Base-by-base conservation (phyloP, 1,140 invertebrate genomes). In the Battus philenor region DNA sequence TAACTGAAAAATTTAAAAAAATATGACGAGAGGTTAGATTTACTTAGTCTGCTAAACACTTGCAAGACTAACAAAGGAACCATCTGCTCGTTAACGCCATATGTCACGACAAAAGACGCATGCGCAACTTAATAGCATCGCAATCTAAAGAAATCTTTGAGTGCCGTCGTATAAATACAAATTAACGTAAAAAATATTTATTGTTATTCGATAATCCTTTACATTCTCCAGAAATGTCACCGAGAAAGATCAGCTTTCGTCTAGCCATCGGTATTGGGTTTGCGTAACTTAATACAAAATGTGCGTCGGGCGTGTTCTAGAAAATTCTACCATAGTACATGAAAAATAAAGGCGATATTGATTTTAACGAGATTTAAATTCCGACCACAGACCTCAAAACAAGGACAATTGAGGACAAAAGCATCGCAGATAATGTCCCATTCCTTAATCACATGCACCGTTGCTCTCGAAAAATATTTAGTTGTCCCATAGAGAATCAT, bases 121-220 rank as follows among this genome's bases (percentile, higher is more conserved):
- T 72, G 75, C 77, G 77, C 81, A 85, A 85, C 82, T 79, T 85
- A 85, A 85, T 82, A 85, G 76, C 73, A 66, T 79, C 78, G 66
- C 73, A 77, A 69, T 71, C 59, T 73, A 61, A 77, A 77, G 75
- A 44, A 59, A 59, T 65, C 49, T 71, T 66, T 78, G 69, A 80
- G 82, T 69, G 68, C 62, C 56, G 46, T 58, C 54, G 43, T 59
- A 44, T 61, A 68, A 65, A 67, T 61, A 62, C 53, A 61, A 60
- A 66, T 51, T 58, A 54, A 50, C 49, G 54, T 60, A 81, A 83
- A 80, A 79, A 81, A 74, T 44, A 50, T 56, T 74, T 66, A 76
- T 80, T 83, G 81, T 83, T 72, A 83, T 82, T 79, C 64, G 76
- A 85, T 83, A 83, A 85, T 81, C 79, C 81, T 85, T 85, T 85